Base-by-base conservation (phyloP, 1,140 invertebrate species). In the Anagrus nilaparvatae region DNA sequence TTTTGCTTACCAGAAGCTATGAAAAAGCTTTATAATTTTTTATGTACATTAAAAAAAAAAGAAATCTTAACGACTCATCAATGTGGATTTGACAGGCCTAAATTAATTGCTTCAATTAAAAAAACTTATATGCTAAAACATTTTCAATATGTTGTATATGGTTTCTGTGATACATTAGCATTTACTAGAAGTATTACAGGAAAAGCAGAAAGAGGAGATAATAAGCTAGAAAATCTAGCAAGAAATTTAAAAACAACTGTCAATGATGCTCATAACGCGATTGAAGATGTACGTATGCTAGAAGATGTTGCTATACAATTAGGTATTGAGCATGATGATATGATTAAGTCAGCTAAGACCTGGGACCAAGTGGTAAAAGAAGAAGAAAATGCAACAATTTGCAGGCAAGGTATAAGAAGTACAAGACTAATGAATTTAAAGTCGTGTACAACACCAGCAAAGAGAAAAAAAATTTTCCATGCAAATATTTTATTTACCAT, bases 111-210 rank as follows among this genome's bases (percentile, higher is more conserved):
- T 35, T 35, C 43, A 10, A 34, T 43, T 6, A 34, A 42, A 27
- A 42, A 36, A 21, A 27, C 33, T 9, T 29, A n/a, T 42, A 39
- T 45, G 30, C 19, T 21, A 16, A 29, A 40, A 5, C 29, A 49
- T 34, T 45, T 34, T 21, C 8, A 40, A 25, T 39, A 33, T 37
- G 17, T 49, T 29, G 16, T 48, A 24, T 10, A 20, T 14, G 40
- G 43, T 14, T 49, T 49, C 29, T 34, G 18, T 3, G 43, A 49
- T 34, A 45, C 34, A 33, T 19, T 49, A 10, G 27, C 47, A 29
- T 21, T 45, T 6, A 42, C 43, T 24, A 20, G 19, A 25, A 27
- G 42, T 33, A 20, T 12, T n/a, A 41, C 21, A 12, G 5, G 21
- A 29, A 29, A 17, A 30, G 41, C 36, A 29, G 38, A 24, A 18